Base-by-base conservation (phyloP, 2,113 vertebrate species). In the Andinoacara biseriatus region DNA sequence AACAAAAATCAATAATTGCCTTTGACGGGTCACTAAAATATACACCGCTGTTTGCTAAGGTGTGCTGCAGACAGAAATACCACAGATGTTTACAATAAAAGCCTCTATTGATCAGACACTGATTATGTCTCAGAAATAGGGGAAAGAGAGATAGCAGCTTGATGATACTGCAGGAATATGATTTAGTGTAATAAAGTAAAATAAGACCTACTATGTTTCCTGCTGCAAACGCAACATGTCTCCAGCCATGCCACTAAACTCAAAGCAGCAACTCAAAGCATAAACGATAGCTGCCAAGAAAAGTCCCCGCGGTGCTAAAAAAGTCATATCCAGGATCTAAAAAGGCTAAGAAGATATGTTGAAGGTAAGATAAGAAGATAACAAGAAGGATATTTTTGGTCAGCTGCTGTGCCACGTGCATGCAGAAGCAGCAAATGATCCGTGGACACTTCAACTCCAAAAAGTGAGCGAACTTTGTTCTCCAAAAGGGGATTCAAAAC, bases 1-100 rank as follows among this genome's bases (percentile, higher is more conserved):
- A 87, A 74, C 77, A 74, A 61, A 87, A 92, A 91, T 92, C 90
- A 91, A 92, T 93, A 85, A 91, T 83, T 78, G 86, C 76, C 59
- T 31, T 10, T 61, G 87, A 89, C 57, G 78, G 81, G 81, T 89
- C 76, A 80, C 80, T 86, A 79, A 87, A 83, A 78, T 76, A 80
- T 77, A 81, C 77, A 86, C 49, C 79, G 24, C n/a, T 88, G 65
- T 81, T 78, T 82, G 54, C 58, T 78, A 24, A 81, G 74, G 72
- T 81, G 35, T 74, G 82, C 29, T 58, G 18, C 65, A 22, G 61
- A 20, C 18, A 65, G 63, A 77, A 60, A 65, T 80, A 69, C 29
- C 75, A 79, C n/a, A 60, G 69, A 77, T 84, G 78, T 80, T 84
- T 65, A 87, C 62, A 67, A 81, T 80, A 86, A 90, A 81, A 78